Conservation (phyloP, 2,113 vertebrate species). For the Terrapene triunguis region DNA sequence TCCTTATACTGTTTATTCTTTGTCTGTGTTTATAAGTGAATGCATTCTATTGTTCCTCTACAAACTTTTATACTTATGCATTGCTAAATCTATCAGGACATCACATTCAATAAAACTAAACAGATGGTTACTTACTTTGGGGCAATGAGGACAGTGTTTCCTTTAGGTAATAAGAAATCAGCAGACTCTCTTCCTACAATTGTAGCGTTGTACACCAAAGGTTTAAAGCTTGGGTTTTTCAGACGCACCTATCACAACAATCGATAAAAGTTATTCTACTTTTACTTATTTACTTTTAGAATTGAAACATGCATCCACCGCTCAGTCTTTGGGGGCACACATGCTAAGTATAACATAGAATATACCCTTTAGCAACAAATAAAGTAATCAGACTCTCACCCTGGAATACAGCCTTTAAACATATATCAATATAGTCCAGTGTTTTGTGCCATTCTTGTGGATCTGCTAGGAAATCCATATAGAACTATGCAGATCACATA, state of each 20-base stretch:
- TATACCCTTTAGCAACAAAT: neutral
- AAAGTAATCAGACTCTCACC: neutral
- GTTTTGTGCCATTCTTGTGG: neutral
- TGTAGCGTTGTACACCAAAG: slow-evolving; percentile 77
- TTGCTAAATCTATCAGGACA: neutral
- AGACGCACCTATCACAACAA: slow-evolving; percentile 81
- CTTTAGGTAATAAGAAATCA: slow-evolving; percentile 84
- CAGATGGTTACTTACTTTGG: slow-evolving; percentile 79
- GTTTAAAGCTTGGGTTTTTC: slow-evolving; percentile 78
- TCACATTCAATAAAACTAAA: neutral
- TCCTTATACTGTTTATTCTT: neutral
- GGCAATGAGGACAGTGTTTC: slow-evolving; percentile 76
- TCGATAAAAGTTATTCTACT: neutral
- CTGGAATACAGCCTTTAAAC: neutral
- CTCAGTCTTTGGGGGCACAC: neutral
- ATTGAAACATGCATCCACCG: neutral
- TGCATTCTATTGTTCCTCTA: neutral
- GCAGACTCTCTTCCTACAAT: slow-evolving; percentile 84
- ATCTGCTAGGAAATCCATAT: neutral
- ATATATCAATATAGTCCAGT: neutral
- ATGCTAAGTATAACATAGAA: neutral
- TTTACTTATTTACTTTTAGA: neutral
- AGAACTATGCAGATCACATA: neutral
- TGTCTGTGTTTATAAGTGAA: neutral
- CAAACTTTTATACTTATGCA: neutral